These are phyloP conservation scores for Danio aesculapii DNA, from an alignment of 2,797 vertebrate genomes.

Conservation along the genomic window DNA sequence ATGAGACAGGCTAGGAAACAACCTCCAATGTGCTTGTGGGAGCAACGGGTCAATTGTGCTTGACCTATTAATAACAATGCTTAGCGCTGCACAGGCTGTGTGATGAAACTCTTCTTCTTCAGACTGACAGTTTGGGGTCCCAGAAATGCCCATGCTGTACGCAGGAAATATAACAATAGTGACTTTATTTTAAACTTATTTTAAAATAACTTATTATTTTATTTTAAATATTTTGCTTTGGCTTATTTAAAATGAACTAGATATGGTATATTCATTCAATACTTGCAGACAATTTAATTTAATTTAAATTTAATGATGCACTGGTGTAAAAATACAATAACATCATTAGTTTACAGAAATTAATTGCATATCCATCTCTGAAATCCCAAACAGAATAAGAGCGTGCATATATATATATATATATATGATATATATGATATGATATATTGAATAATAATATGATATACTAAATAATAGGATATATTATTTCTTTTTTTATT, in stretches of 20 bases:
- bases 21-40: not conserved
- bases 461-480: too few species aligned
- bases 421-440: too few species aligned
- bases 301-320: too few species aligned
- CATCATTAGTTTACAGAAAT: not conserved
- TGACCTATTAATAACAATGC: constrained; percentile 34
- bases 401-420: too few species aligned
- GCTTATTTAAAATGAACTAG: not conserved
- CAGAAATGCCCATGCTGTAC: not conserved
- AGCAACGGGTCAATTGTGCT: constrained; percentile 24
- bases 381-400: not conserved
- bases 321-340: too few species aligned
- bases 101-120: not conserved
- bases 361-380: not conserved
- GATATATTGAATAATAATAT: too few species aligned
- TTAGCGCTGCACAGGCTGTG: not conserved
- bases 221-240: not conserved
- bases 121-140: not conserved
- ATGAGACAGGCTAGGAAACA: not conserved
- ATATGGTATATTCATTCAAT: not conserved
- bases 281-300: too few species aligned
- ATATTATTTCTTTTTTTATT: too few species aligned
- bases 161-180: not conserved
- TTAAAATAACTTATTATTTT: not conserved
- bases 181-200: too few species aligned